Base-by-base conservation (phyloP, 2,888 invertebrate species). In the Phymatocera aterrima region DNA sequence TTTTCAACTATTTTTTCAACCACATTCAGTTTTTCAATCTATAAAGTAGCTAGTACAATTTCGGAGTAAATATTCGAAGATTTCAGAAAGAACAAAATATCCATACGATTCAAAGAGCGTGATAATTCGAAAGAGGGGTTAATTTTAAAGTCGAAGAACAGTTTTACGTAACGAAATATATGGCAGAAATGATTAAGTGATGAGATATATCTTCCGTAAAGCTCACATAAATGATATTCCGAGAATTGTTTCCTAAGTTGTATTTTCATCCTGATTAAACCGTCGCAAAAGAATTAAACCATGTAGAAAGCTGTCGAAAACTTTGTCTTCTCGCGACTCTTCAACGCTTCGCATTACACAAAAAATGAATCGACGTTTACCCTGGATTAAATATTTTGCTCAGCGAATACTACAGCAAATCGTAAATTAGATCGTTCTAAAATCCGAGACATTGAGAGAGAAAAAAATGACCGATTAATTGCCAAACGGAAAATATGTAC, bases 241-340 rank as follows among this genome's bases (percentile, higher is more conserved):
- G 10, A 18, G 5, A 28, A 68, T 15, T 24, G 0, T 46, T 12
- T n/a, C 28, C 10, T 46, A 6, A 24, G n/a, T 43, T 10, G 2
- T n/a, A n/a, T 24, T 28, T 43, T 21, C 1, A 24, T 1, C 28
- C 28, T 43, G 34, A 46, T 40, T 24, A 46, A 68, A 68, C 28
- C 28, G 4, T 46, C 28, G 24, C 6, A 1, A 46, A 28, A 68
- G 15, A 68, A 68, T 28, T 15, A 28, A 46, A 68, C 43, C 46
- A 46, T 15, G 68, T 21, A 43, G 6, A 68, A 68, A 68, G 68
- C 68, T 15, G 46, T 24, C 28, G 43, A 68, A 46, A 68, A 68
- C 68, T 46, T 43, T 68, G 43, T 46, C 28, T 24, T 5, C 43
- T 21, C 46, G 15, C 28, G 28, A 68, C 68, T 46, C 68, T 5